These are phyloP conservation scores for Branchipolynoe longqiensis DNA, from an alignment of 2,888 invertebrate genomes.

Conservation along the genomic window DNA sequence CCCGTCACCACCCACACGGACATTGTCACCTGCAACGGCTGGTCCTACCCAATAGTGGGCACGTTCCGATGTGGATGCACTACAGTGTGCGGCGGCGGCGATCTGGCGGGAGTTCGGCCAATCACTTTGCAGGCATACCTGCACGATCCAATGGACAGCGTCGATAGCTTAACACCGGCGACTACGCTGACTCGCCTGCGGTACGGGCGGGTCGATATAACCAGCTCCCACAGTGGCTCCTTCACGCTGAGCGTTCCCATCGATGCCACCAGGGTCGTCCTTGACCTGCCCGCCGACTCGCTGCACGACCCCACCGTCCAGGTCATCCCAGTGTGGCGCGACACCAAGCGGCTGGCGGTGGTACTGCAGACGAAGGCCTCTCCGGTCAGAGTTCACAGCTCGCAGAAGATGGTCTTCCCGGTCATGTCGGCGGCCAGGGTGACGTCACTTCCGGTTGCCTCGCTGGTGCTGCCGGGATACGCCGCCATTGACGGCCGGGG, in stretches of 20 bases:
- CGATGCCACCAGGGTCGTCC: background rate
- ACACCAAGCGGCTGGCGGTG: background rate
- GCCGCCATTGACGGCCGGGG: background rate
- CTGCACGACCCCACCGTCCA: background rate
- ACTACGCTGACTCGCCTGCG: too few species aligned
- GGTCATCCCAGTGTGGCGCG: background rate
- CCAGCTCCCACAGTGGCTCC: background rate
- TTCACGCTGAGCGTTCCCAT: background rate
- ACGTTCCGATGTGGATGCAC: slow-evolving; percentile 10
- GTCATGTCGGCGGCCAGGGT: slow-evolving; percentile 16
- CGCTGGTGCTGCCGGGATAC: slow-evolving; percentile 17
- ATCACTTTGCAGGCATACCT: background rate
- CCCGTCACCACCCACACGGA: background rate
- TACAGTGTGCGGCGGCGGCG: background rate
- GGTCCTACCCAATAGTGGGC: slow-evolving; percentile 18
- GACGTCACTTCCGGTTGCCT: slow-evolving; percentile 8
- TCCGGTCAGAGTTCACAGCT: slow-evolving; percentile 22
- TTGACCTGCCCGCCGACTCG: background rate
- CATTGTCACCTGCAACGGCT: background rate
- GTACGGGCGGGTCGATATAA: background rate
- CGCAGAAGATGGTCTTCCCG: slow-evolving; percentile 41
- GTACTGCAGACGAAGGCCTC: slow-evolving; percentile 18
- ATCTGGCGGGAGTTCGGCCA: background rate
- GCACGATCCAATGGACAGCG: background rate
- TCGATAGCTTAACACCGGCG: background rate